Evolutionary conservation across 2,797 vertebrate species (phyloP).

Genomic region (Sebastiscus tertius): DNA sequence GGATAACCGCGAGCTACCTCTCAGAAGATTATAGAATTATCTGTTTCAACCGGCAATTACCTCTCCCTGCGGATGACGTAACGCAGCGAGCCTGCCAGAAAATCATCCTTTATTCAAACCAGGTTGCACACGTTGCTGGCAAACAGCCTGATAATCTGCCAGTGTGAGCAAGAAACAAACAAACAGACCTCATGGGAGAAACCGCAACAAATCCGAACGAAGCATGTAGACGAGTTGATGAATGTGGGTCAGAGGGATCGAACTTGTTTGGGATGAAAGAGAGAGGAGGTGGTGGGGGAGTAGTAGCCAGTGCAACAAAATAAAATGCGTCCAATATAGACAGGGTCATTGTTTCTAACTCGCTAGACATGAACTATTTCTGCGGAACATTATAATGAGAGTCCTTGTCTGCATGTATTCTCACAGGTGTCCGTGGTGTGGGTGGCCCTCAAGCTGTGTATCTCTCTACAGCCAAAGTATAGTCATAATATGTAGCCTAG

Average conservation of each 20-base stretch:
- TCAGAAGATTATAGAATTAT: constrained; percentile 69
- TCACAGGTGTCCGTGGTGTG: background rate
- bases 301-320: background rate
- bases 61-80: constrained; percentile 43
- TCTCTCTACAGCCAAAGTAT: background rate
- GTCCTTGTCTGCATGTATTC: constrained; percentile 1
- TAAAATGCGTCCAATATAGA: constrained; percentile 13
- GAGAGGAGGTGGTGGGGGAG: background rate
- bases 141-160: constrained; percentile 50
- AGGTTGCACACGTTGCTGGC: constrained; percentile 38
- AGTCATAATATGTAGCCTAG: background rate
- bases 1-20: constrained; percentile 46
- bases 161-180: constrained; percentile 52
- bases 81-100: constrained; percentile 38
- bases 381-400: constrained; percentile 15
- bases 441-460: background rate
- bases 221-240: constrained; percentile 19
- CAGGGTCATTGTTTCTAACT: constrained; percentile 15
- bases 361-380: constrained; percentile 16
- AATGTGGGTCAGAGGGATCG: constrained; percentile 33
- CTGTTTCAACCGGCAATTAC: constrained; percentile 67
- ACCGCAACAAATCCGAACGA: constrained; percentile 6
- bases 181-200: constrained; percentile 31
- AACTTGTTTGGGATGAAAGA: constrained; percentile 6
- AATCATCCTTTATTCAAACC: constrained; percentile 45